Conservation (phyloP, 30 jellyfish, hydroid and myxozoan genomes). For the Phacellophora camtschatica region DNA sequence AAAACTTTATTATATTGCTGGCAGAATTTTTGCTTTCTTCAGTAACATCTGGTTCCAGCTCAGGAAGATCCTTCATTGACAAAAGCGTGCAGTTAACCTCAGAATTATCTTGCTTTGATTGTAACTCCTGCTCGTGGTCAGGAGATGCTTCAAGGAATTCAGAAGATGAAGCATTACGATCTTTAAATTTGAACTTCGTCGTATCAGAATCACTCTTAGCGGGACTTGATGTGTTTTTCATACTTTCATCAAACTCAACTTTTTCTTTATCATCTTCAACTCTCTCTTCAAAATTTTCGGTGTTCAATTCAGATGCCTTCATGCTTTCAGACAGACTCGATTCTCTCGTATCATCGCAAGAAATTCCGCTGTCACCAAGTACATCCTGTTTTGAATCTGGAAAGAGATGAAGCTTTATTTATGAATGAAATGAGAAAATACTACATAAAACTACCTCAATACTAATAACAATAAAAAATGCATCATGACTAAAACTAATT, state of each 20-base stretch:
- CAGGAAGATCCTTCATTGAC: background rate
- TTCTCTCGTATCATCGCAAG: background rate
- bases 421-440: too few species aligned
- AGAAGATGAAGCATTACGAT: background rate
- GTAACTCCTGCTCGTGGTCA: background rate
- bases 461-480: too few species aligned
- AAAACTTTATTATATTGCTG: slow-evolving; percentile 11
- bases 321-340: background rate
- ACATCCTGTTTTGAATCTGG: background rate
- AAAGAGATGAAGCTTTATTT: too few species aligned
- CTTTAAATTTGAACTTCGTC: background rate
- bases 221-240: slow-evolving; percentile 20
- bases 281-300: background rate
- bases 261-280: background rate
- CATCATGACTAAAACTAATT: too few species aligned
- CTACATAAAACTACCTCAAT: too few species aligned
- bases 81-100: background rate
- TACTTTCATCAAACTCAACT: background rate
- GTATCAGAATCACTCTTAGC: background rate
- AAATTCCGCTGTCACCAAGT: slow-evolving; percentile 26
- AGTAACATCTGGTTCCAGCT: background rate
- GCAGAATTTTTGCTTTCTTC: background rate
- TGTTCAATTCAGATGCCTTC: background rate
- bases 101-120: background rate
- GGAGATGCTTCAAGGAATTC: background rate